These are phyloP conservation scores for Spinus olivaceus DNA, from an alignment of 2,797 vertebrate species.

Conservation along the genomic window DNA sequence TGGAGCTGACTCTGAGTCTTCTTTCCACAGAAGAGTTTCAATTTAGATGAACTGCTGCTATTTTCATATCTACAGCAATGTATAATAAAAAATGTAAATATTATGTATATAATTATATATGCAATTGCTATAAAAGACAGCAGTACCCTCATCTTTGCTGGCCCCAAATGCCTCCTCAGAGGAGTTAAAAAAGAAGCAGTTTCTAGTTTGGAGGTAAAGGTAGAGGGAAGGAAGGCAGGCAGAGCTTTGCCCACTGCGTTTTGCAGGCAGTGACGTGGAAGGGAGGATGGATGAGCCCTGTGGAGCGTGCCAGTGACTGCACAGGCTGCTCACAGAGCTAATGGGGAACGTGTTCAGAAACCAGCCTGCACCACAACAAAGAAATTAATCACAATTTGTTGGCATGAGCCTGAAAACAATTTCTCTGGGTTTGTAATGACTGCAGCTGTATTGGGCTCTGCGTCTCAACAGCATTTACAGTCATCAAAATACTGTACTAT, in stretches of 20 bases:
- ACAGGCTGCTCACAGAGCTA: neutral
- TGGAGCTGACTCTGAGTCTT: neutral
- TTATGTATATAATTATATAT: neutral
- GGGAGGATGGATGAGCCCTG: neutral
- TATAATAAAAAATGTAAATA: neutral
- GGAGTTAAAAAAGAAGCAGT: neutral
- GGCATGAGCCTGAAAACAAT: neutral
- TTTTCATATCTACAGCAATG: neutral
- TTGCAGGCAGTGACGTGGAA: neutral
- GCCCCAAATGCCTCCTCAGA: neutral
- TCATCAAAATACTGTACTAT: neutral
- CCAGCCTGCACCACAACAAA: neutral
- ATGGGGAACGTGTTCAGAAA: neutral
- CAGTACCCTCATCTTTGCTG: neutral
- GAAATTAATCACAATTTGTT: slow-evolving; percentile 10
- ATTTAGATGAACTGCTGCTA: neutral
- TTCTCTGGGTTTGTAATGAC: neutral
- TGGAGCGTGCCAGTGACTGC: neutral
- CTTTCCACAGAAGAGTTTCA: neutral
- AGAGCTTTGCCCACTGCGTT: neutral
- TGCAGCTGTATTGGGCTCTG: neutral
- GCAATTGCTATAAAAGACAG: neutral
- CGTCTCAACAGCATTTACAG: neutral
- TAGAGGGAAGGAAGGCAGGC: rapidly evolving
- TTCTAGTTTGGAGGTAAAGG: neutral